Conservation (phyloP, 2,797 vertebrate species). For the Xiphophorus birchmanni region DNA sequence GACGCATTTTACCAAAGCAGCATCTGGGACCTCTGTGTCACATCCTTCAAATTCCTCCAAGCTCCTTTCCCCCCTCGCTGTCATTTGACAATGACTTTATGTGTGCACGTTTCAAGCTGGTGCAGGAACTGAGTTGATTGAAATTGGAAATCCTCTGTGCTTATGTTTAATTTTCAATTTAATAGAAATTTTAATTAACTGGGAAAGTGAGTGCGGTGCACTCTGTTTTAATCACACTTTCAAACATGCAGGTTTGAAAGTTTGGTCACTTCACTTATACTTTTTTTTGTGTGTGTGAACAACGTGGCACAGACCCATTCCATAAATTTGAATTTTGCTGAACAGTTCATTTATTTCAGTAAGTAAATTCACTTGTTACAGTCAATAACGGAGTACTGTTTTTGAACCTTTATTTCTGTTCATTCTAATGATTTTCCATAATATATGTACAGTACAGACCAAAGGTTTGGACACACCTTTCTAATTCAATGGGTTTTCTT, state of each 20-base stretch:
- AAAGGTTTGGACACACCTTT: too few relatives aligned
- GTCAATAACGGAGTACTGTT: background rate
- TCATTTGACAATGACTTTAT: background rate
- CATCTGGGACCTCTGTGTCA: background rate
- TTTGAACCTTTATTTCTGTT: background rate
- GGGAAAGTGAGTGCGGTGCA: background rate
- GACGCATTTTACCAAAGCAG: constrained; percentile 6
- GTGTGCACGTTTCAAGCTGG: background rate
- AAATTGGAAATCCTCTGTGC: background rate
- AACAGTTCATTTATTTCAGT: background rate
- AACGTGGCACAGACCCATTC: background rate
- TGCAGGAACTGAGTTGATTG: background rate
- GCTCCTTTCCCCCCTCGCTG: background rate
- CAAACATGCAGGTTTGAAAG: background rate
- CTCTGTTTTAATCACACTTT: background rate
- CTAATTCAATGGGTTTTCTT: too few relatives aligned
- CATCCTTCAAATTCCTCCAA: background rate
- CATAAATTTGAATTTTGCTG: background rate
- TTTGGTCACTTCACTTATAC: background rate
- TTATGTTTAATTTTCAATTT: background rate
- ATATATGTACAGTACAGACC: too few relatives aligned
- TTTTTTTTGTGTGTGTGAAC: background rate
- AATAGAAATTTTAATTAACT: constrained; percentile 1
- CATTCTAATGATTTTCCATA: background rate
- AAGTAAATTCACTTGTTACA: background rate